phyloP scores from a whole-genome alignment of 1,140 invertebrate genomes.

The Drosophila aff. region DNA sequence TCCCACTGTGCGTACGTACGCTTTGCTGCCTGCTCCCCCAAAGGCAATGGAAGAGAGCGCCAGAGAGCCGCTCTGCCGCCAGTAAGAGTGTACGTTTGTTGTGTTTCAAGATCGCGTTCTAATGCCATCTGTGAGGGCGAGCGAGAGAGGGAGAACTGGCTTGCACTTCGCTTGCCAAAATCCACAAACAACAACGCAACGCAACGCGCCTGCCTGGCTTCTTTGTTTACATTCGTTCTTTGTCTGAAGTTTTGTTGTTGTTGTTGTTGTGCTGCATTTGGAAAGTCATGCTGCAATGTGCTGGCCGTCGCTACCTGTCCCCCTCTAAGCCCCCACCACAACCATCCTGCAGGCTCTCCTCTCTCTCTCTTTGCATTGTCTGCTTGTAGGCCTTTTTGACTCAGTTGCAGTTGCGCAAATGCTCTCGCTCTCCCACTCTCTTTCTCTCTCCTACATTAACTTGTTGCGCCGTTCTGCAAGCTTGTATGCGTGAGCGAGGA shows the following conservation, averaged over 20 bases:
- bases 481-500: not conserved
- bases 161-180: slow-evolving; percentile 53
- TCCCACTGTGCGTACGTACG: slow-evolving; percentile 20
- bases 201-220: slow-evolving; percentile 11
- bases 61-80: slow-evolving; percentile 23
- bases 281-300: slow-evolving; percentile 41
- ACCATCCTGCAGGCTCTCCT: slow-evolving; percentile 1
- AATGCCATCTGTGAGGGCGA: slow-evolving; percentile 29
- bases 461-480: slow-evolving; percentile 25
- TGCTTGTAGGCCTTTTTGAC: slow-evolving; percentile 19
- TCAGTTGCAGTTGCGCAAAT: slow-evolving; percentile 60
- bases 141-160: slow-evolving; percentile 20
- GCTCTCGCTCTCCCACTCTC: slow-evolving; percentile 10
- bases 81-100: slow-evolving; percentile 16
- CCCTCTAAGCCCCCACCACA: not conserved
- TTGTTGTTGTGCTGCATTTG: slow-evolving; percentile 27
- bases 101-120: slow-evolving; percentile 65
- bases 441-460: slow-evolving; percentile 23
- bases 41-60: slow-evolving; percentile 28
- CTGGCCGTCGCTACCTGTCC: not conserved
- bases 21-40: slow-evolving; percentile 5
- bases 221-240: slow-evolving; percentile 61
- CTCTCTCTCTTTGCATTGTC: slow-evolving; percentile 6
- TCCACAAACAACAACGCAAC: slow-evolving; percentile 20
- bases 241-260: slow-evolving; percentile 55